Conservation (phyloP, 2,888 invertebrate species). For the Drosophila pseudotalamancana region DNA sequence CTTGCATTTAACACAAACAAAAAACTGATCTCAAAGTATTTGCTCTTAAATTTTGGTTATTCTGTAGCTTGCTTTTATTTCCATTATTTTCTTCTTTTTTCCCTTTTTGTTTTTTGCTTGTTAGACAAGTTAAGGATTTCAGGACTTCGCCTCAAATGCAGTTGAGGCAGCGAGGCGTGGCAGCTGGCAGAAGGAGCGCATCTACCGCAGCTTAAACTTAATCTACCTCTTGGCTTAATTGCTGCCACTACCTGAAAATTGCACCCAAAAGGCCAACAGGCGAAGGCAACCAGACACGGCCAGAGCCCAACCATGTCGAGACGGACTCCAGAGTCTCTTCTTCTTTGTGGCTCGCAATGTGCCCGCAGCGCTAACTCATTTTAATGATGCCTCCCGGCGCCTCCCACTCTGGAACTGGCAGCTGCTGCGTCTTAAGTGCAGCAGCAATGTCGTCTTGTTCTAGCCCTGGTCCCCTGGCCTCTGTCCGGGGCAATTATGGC, state of each 20-base stretch:
- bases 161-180: slow-evolving; percentile 5
- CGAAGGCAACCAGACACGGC: slow-evolving; percentile 19
- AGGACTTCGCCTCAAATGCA: slow-evolving; percentile 24
- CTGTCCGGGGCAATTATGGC: slow-evolving; percentile 74
- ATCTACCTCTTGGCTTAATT: slow-evolving; percentile 80
- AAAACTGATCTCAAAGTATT: no score
- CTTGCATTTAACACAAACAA: no score
- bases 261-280: slow-evolving; percentile 77
- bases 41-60: no score
- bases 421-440: slow-evolving; percentile 61
- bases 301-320: slow-evolving; percentile 39
- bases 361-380: slow-evolving; percentile 76
- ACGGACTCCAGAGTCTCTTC: slow-evolving; percentile 21
- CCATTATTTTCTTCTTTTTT: slow-evolving; percentile 3
- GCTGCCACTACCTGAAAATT: slow-evolving; percentile 81
- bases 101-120: slow-evolving; percentile 17
- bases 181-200: slow-evolving; percentile 36
- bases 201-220: slow-evolving; percentile 68
- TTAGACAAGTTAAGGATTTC: no score
- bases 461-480: slow-evolving; percentile 24
- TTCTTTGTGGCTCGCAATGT: slow-evolving; percentile 11
- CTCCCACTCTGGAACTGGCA: slow-evolving; percentile 20
- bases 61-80: no score
- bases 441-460: slow-evolving; percentile 68
- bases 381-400: slow-evolving; percentile 64